These are phyloP conservation scores for Cataglyphis rosenhaueri DNA, from an alignment of 2,888 invertebrate species.

Conservation along the genomic window DNA sequence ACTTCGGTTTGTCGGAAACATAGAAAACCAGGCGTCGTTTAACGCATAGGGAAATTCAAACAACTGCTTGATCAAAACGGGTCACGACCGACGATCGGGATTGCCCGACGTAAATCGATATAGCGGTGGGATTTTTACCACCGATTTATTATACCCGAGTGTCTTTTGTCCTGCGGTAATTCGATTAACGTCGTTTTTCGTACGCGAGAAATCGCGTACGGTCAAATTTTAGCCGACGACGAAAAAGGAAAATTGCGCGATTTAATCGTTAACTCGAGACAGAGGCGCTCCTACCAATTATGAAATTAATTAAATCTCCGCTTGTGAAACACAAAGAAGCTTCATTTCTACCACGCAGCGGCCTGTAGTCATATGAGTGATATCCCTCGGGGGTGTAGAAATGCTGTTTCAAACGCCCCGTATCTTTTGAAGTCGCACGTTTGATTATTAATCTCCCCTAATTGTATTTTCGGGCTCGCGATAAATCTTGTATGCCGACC, in stretches of 20 bases:
- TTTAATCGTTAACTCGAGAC: constrained; percentile 17
- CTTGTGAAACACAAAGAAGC: constrained; percentile 24
- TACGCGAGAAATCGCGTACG: constrained; percentile 9
- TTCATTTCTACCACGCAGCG: constrained; percentile 25
- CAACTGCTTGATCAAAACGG: constrained; percentile 33
- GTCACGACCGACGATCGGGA: neutral
- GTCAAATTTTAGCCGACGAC: constrained; percentile 16
- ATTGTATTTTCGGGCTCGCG: constrained; percentile 32
- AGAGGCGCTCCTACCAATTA: constrained; percentile 36
- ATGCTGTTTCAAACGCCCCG: constrained; percentile 23
- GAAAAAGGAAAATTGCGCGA: constrained; percentile 1
- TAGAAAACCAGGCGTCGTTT: constrained; percentile 31
- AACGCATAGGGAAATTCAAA: constrained; percentile 37
- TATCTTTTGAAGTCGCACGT: constrained; percentile 37
- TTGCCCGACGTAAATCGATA: constrained; percentile 30
- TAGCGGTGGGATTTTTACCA: constrained; percentile 20
- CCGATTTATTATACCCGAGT: neutral
- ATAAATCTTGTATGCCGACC: constrained; percentile 28
- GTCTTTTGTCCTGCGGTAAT: constrained; percentile 15
- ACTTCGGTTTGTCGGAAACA: constrained; percentile 30
- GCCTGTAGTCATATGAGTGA: neutral
- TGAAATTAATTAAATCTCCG: constrained; percentile 39
- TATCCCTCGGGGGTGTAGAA: constrained; percentile 29
- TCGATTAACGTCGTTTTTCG: constrained; percentile 10
- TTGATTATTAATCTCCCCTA: constrained; percentile 51